Conservation (phyloP, 2,888 invertebrate species). For the Sesia apiformis region DNA sequence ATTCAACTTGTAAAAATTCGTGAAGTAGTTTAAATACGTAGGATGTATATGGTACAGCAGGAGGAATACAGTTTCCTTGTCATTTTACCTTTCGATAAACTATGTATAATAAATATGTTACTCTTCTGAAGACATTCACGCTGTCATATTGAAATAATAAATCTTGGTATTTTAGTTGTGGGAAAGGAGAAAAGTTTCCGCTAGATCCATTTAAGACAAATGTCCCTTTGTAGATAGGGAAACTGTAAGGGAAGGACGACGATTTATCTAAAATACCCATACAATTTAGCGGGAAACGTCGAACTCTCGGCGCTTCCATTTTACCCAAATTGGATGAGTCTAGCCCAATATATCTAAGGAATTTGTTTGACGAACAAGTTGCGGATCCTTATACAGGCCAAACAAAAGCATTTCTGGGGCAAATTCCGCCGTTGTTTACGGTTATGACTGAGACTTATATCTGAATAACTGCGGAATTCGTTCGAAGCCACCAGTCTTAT, state of each 20-base stretch:
- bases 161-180: slow-evolving; percentile 14
- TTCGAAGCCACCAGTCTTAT: slow-evolving; percentile 29
- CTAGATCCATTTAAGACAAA: slow-evolving; percentile 58
- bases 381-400: slow-evolving; percentile 36
- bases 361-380: slow-evolving; percentile 65
- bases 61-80: too few relatives aligned
- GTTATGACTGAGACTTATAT: slow-evolving; percentile 52
- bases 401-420: slow-evolving; percentile 57
- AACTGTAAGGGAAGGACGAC: slow-evolving; percentile 53
- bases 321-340: slow-evolving; percentile 67
- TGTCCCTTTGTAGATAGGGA: slow-evolving; percentile 58
- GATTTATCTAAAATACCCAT: slow-evolving; percentile 71
- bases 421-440: slow-evolving; percentile 56
- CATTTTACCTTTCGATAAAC: too few relatives aligned
- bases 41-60: too few relatives aligned
- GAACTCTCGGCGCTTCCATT: slow-evolving; percentile 64
- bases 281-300: slow-evolving; percentile 61
- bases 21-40: too few relatives aligned
- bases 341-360: slow-evolving; percentile 57
- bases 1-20: too few relatives aligned
- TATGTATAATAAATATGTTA: too few relatives aligned
- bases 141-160: slow-evolving; percentile 1
- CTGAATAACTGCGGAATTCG: slow-evolving; percentile 36
- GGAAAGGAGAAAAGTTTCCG: slow-evolving; percentile 41
- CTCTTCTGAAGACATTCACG: neutral